Evolutionary conservation across 30 jellyfish, hydroid and myxozoan species (phyloP).

Genomic region (Cassiopea xamachana): DNA sequence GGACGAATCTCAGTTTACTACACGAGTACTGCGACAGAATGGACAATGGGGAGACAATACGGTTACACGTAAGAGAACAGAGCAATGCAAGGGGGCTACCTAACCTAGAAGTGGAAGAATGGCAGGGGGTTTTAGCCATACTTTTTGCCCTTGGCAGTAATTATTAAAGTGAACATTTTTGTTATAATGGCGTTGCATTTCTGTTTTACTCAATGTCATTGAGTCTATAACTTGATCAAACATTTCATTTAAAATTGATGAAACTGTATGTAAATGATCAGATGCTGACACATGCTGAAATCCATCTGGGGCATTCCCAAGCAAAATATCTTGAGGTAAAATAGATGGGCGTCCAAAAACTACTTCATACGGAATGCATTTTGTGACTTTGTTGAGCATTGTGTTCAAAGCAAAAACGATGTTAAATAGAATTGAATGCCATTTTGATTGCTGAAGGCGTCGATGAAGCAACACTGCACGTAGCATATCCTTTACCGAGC

Average conservation of each 20-base stretch:
- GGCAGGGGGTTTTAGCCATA: conserved; percentile 14
- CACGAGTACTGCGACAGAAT: too few species aligned
- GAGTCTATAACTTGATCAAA: conserved; percentile 10
- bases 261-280: conserved; percentile 34
- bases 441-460: conserved; percentile 64
- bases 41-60: too few species aligned
- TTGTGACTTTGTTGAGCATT: conserved; percentile 11
- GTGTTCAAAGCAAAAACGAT: conserved; percentile 70
- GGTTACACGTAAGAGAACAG: too few species aligned
- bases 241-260: background rate
- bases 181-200: conserved; percentile 1
- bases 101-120: background rate
- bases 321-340: conserved; percentile 33
- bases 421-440: conserved; percentile 55
- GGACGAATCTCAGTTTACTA: too few species aligned
- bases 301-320: conserved; percentile 26
- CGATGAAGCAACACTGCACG: conserved; percentile 71
- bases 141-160: conserved; percentile 14
- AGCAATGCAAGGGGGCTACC: too few species aligned
- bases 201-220: background rate
- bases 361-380: conserved; percentile 33
- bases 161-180: conserved; percentile 7
- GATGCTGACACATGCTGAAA: conserved; percentile 27
- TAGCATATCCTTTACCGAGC: conserved; percentile 51
- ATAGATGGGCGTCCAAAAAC: conserved; percentile 42